phyloP scores from a whole-genome alignment of 2,797 vertebrate species.

The Todus mexicanus region DNA sequence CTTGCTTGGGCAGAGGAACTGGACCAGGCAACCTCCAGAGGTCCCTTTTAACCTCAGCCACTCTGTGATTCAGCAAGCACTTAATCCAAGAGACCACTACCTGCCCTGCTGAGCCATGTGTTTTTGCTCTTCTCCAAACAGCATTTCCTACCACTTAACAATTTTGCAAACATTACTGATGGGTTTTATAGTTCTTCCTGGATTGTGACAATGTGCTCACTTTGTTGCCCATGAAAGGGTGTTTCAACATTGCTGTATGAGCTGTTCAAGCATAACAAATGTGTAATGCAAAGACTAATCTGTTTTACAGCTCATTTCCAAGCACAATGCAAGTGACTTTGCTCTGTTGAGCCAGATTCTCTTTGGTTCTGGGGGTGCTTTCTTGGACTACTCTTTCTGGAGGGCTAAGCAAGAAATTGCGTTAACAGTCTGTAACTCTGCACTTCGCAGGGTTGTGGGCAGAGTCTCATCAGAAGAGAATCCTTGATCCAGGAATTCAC shows the following conservation, averaged over 20 bases:
- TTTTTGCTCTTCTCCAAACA: not conserved
- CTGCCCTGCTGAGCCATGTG: not conserved
- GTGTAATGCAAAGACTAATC: not conserved
- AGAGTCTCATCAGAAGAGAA: conserved; percentile 20
- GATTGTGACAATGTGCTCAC: not conserved
- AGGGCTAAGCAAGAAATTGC: not conserved
- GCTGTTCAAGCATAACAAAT: not conserved
- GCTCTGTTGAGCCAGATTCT: not conserved
- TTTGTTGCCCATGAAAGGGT: not conserved
- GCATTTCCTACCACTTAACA: not conserved
- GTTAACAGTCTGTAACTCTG: not conserved
- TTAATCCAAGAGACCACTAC: not conserved
- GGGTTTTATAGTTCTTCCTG: not conserved
- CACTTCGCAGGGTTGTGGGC: not conserved
- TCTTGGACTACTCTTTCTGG: not conserved
- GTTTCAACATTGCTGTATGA: not conserved
- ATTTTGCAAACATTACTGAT: not conserved
- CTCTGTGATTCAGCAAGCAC: not conserved
- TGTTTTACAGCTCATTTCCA: not conserved
- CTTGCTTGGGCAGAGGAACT: not conserved
- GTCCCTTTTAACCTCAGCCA: not conserved
- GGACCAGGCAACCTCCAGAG: not conserved
- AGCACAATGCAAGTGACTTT: not conserved
- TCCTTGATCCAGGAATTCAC: conserved; percentile 18
- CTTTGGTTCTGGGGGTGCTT: not conserved